phyloP scores from a whole-genome alignment of 1,140 invertebrate genomes.

The Cyclina sinensis region DNA sequence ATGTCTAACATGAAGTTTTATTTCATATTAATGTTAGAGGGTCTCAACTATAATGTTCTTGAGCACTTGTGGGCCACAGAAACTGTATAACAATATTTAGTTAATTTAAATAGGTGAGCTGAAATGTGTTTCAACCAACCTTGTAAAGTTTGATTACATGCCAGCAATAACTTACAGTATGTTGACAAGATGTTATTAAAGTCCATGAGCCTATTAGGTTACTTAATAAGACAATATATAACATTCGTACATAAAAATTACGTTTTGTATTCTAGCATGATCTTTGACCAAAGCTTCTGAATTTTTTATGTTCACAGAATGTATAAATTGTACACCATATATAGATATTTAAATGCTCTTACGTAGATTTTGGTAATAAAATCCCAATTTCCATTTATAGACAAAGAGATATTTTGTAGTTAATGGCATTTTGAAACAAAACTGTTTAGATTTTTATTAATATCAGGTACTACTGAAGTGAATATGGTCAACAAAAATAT shows the following conservation, averaged over 20 bases:
- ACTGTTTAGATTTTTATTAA: not conserved
- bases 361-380: conserved; percentile 5
- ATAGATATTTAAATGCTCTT: conserved; percentile 13
- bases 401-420: not conserved
- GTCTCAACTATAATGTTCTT: too few relatives aligned
- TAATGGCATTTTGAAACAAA: not conserved
- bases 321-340: conserved; percentile 8
- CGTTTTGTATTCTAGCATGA: not conserved
- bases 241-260: not conserved
- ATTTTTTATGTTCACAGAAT: not conserved
- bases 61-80: too few relatives aligned
- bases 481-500: not conserved
- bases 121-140: too few relatives aligned
- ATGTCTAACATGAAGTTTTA: too few relatives aligned
- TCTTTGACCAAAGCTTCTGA: conserved; percentile 13
- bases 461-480: not conserved
- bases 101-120: too few relatives aligned
- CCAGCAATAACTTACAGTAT: not conserved
- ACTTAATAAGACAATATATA: not conserved
- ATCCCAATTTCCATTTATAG: not conserved
- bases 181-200: not conserved
- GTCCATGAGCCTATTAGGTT: not conserved
- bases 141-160: not conserved
- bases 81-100: too few relatives aligned
- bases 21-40: too few relatives aligned